These are phyloP conservation scores for Mycteria americana DNA, from an alignment of 2,797 vertebrate species.

Conservation along the genomic window DNA sequence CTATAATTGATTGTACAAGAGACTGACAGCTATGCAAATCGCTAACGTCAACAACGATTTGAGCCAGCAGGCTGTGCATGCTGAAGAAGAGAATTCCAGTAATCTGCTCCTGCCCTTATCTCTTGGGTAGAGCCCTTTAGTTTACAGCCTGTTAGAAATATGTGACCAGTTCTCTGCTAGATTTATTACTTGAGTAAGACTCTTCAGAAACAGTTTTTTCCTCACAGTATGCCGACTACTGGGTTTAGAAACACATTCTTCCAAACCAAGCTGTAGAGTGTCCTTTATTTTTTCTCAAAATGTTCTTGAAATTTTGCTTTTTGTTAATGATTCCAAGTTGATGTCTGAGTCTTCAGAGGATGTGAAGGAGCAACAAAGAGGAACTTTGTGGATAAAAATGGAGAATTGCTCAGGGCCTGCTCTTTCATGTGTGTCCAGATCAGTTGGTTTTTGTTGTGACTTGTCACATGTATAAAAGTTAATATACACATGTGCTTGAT, in stretches of 20 bases:
- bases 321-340: background rate
- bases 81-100: slow-evolving; percentile 50
- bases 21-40: slow-evolving; percentile 43
- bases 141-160: slow-evolving; percentile 43
- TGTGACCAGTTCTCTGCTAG: background rate
- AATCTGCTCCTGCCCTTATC: slow-evolving; percentile 45
- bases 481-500: background rate
- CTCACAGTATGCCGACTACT: background rate
- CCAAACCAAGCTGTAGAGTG: background rate
- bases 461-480: background rate
- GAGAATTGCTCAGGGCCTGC: background rate
- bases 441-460: background rate
- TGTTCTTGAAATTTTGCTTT: background rate
- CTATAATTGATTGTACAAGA: background rate
- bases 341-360: background rate
- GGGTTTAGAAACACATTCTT: background rate
- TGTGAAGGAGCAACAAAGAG: background rate
- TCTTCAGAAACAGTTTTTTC: background rate
- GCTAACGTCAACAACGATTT: slow-evolving; percentile 6
- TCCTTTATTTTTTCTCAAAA: background rate
- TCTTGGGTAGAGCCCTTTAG: slow-evolving; percentile 12
- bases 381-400: background rate
- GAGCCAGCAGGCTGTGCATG: background rate
- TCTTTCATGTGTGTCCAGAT: background rate
- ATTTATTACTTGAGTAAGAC: slow-evolving; percentile 12